Evolutionary conservation across 2,888 invertebrate genomes (phyloP), one percentile per base, ranked within the genome.

Genomic region (Adela reaumurella): DNA sequence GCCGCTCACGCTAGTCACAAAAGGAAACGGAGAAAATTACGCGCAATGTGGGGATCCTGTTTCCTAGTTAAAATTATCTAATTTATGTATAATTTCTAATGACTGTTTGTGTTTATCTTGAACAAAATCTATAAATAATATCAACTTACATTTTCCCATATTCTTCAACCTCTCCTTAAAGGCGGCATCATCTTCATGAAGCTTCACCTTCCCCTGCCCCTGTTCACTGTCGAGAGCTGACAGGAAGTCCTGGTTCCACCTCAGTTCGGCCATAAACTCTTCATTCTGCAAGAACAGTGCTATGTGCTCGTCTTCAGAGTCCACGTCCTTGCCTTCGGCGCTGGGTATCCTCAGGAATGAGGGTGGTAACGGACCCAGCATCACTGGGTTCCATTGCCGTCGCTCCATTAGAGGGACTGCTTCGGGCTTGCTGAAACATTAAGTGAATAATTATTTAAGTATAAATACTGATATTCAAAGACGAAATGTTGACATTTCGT

Each of bases 241-340:
- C 81, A 94, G 87, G 62, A 94, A 94, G 11, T 93, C 92, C 64
- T 90, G 87, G 66, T 94, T 92, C 83, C 89, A 88, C 50, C 91
- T 80, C 29, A 94, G 71, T 62, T 94, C 92, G 44, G 89, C 85
- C 84, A 94, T 87, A 59, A 94, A 94, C 68, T 95, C 94, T 62
- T 92, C 91, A 61, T 94, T 94, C 66, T 94, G 94, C 49, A 94
- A 76, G 68, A 92, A 87, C 53, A 93, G 82, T 1, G 94, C 94
- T 54, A 92, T 89, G 54, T 88, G 83, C 63, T 94, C 93, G 63
- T 94, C 94, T 55, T 94, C 93, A 62, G 93, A 81, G 56, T 89
- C 87, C 5, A 77, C 58, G 57, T 78, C 71, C 52, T 74, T 62
- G 0, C 73, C 76, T 50, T 83, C 84, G 17, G 73, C 68, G 19